Evolutionary conservation across 2,888 invertebrate genomes (phyloP).

Genomic region (Hydrotaea cyrtoneurina): DNA sequence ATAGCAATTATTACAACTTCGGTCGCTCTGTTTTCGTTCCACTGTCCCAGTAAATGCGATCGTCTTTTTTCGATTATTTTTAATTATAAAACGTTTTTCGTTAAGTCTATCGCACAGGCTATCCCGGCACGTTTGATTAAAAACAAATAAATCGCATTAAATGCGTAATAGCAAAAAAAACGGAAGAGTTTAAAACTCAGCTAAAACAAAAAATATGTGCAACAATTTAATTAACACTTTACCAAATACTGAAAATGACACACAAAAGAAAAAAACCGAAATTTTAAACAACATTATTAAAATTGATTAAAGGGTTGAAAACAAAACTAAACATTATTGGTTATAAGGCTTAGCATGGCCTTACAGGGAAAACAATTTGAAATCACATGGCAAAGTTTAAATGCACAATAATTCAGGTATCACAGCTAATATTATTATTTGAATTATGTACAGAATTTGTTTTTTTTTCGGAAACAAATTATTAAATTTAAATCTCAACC

Average conservation of each 20-base stretch:
- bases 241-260: background rate
- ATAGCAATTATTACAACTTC: no score
- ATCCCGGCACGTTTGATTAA: conserved; percentile 6
- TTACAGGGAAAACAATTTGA: no score
- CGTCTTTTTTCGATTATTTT: background rate
- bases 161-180: conserved; percentile 5
- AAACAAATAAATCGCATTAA: conserved; percentile 11
- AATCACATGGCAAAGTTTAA: no score
- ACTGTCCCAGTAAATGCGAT: background rate
- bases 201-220: conserved; percentile 5
- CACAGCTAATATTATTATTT: no score
- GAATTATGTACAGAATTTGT: no score
- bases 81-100: conserved; percentile 5
- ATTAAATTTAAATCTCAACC: no score
- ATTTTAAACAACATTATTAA: conserved; percentile 5
- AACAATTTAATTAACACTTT: conserved; percentile 30
- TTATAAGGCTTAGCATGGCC: no score
- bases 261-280: no score
- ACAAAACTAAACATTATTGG: no score
- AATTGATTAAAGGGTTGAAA: conserved; percentile 43
- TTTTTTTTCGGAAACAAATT: no score
- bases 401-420: no score
- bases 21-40: no score
- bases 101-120: background rate
- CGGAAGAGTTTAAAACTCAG: background rate